These are phyloP conservation scores for Conops quadrifasciatus DNA, from an alignment of 2,888 invertebrate genomes.

Conservation along the genomic window DNA sequence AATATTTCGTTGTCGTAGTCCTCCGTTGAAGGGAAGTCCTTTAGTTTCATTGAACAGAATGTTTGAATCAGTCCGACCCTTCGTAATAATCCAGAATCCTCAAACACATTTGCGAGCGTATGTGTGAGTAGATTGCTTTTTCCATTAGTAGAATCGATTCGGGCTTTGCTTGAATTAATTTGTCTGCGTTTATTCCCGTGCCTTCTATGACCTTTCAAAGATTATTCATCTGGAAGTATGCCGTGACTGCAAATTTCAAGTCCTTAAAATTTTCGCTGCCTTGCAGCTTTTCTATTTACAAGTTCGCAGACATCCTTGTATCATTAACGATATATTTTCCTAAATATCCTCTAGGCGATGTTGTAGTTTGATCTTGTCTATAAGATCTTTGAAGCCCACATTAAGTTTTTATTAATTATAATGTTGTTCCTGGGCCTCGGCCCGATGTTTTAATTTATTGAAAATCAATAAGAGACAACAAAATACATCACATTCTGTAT, in stretches of 20 bases:
- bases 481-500: too few species aligned
- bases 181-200: not conserved
- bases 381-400: too few species aligned
- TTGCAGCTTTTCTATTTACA: conserved; percentile 17
- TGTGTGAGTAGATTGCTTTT: conserved; percentile 8
- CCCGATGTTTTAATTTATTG: conserved; percentile 7
- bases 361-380: too few species aligned
- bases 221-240: conserved; percentile 19
- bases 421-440: not conserved
- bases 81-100: conserved; percentile 2
- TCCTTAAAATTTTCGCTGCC: conserved; percentile 18
- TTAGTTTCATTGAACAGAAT: conserved; percentile 21
- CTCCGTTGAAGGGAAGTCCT: not conserved
- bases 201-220: conserved; percentile 3
- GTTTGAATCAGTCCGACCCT: conserved; percentile 15
- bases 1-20: conserved; percentile 4
- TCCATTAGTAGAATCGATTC: conserved; percentile 13
- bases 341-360: too few species aligned
- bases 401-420: not conserved
- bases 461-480: not conserved
- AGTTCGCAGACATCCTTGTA: not conserved
- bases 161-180: conserved; percentile 2
- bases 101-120: not conserved
- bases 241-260: conserved; percentile 13
- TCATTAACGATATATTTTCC: too few species aligned